Conservation (phyloP, 2,888 invertebrate species). For the Cerastis leucographa region DNA sequence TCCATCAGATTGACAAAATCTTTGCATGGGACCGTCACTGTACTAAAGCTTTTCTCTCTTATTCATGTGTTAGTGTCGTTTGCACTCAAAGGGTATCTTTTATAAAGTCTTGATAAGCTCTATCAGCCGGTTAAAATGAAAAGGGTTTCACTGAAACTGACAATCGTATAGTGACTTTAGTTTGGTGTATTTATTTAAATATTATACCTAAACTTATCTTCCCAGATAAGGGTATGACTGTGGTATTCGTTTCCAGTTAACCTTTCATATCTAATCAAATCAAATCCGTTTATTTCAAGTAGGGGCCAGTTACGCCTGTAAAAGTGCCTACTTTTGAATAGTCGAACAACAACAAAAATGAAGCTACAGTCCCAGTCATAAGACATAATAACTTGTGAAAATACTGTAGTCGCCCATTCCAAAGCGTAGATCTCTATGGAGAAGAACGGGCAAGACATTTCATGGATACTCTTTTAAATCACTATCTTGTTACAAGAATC, state of each 20-base stretch:
- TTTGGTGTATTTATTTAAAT: slow-evolving; percentile 69
- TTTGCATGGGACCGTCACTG: slow-evolving; percentile 71
- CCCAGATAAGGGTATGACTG: slow-evolving; percentile 47
- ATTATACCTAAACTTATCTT: slow-evolving; percentile 50
- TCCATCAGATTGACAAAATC: slow-evolving; percentile 84
- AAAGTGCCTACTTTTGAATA: too few relatives aligned
- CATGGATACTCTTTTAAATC: too few relatives aligned
- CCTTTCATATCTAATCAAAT: slow-evolving; percentile 36
- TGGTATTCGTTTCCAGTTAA: slow-evolving; percentile 44
- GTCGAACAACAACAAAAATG: too few relatives aligned
- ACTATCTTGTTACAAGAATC: too few relatives aligned
- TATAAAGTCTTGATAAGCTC: slow-evolving; percentile 75
- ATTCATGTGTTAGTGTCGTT: slow-evolving; percentile 66
- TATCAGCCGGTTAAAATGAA: slow-evolving; percentile 73
- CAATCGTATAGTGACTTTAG: slow-evolving; percentile 63
- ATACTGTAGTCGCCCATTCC: too few relatives aligned
- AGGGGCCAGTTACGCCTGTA: too few relatives aligned
- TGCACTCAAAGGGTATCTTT: slow-evolving; percentile 72
- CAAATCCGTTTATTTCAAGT: too few relatives aligned
- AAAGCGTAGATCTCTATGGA: too few relatives aligned
- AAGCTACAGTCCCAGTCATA: too few relatives aligned
- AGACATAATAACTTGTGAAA: too few relatives aligned
- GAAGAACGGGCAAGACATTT: too few relatives aligned
- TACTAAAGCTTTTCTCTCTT: slow-evolving; percentile 68
- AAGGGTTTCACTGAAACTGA: slow-evolving; percentile 72